phyloP scores from a whole-genome alignment of 2,113 vertebrate species.

The Toxostoma redivivum region DNA sequence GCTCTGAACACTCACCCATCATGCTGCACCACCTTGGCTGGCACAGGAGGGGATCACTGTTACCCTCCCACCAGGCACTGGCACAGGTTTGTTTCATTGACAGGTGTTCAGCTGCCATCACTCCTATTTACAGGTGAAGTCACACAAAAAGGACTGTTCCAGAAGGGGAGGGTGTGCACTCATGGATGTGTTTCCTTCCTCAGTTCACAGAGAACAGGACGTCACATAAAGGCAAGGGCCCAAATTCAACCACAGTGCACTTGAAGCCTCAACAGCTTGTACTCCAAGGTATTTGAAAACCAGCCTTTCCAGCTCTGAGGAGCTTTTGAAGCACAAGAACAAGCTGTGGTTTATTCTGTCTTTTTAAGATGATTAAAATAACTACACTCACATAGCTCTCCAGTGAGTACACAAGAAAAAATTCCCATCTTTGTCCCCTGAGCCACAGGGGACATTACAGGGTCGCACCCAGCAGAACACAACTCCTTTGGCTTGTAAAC shows the following conservation, averaged over 20 bases:
- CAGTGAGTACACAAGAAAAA: slow-evolving; percentile 1
- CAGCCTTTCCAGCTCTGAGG: neutral
- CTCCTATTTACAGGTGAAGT: neutral
- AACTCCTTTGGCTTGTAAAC: slow-evolving; percentile 5
- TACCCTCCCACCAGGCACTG: neutral
- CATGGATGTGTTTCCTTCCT: neutral
- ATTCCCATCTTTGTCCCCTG: slow-evolving; percentile 19
- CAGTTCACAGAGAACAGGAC: neutral
- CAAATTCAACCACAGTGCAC: neutral
- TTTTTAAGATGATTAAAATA: slow-evolving; percentile 19
- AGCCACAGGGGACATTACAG: neutral
- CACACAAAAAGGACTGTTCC: neutral
- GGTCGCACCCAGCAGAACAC: neutral
- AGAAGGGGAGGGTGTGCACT: neutral
- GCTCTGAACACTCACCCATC: neutral
- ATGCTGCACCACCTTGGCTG: neutral
- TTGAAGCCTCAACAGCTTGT: neutral
- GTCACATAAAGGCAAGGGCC: neutral
- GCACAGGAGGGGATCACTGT: neutral
- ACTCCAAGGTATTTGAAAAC: neutral
- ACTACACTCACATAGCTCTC: neutral
- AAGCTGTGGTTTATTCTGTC: neutral
- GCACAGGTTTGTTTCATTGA: neutral
- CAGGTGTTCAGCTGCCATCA: neutral
- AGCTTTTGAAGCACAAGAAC: slow-evolving; percentile 11